Evolutionary conservation across 2,113 vertebrate species (phyloP).

Genomic region (Noturus placidus): DNA sequence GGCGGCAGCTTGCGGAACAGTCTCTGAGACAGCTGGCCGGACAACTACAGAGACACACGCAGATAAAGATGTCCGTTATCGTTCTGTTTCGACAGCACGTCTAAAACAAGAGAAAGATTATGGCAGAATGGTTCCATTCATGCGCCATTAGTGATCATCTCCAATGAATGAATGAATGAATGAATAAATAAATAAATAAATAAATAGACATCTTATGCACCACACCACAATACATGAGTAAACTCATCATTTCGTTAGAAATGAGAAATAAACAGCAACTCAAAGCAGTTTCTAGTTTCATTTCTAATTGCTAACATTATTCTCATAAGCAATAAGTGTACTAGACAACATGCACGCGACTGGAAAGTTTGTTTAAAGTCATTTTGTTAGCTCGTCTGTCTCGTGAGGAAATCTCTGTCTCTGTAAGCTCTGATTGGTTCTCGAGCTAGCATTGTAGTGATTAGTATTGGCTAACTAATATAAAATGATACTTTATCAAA

Average conservation of each 20-base stretch:
- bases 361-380: too few relatives aligned
- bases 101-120: neutral
- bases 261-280: neutral
- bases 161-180: too few relatives aligned
- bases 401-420: neutral
- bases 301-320: neutral
- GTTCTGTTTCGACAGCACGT: neutral
- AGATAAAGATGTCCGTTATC: neutral
- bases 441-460: neutral
- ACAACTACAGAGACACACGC: constrained; percentile 70
- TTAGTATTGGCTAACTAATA: neutral
- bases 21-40: constrained; percentile 86
- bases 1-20: constrained; percentile 88
- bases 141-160: neutral
- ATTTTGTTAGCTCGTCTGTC: neutral
- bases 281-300: neutral
- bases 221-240: too few relatives aligned
- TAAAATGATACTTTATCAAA: neutral
- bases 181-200: too few relatives aligned
- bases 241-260: neutral
- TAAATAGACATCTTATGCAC: neutral
- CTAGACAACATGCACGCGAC: neutral
- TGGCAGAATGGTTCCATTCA: neutral
- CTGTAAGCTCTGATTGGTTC: neutral
- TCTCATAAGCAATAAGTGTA: neutral